These are phyloP conservation scores for Leptoteleia sp. DNA, from an alignment of 1,140 invertebrate genomes.

Conservation along the genomic window DNA sequence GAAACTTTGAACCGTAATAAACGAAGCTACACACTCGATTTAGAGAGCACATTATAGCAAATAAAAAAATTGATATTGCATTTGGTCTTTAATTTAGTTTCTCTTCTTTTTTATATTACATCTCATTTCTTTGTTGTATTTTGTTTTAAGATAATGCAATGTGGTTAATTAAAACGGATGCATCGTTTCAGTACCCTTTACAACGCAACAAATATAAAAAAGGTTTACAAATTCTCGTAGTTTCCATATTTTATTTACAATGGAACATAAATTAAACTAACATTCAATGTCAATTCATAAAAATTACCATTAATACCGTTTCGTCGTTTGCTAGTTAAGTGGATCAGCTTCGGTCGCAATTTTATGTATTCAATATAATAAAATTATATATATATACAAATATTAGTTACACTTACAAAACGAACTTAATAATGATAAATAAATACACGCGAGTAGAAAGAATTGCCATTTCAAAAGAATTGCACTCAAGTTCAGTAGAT, in stretches of 20 bases:
- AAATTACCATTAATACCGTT: constrained; percentile 9
- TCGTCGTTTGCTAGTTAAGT: constrained; percentile 1
- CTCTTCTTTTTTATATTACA: too few species aligned
- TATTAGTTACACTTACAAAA: constrained; percentile 17
- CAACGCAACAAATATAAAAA: too few species aligned
- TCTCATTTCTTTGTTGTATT: too few species aligned
- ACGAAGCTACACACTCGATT: constrained; percentile 41
- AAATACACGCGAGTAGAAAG: constrained; percentile 12
- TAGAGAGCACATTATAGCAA: constrained; percentile 56
- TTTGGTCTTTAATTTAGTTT: constrained; percentile 2
- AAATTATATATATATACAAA: constrained; percentile 45
- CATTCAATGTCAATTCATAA: constrained; percentile 1
- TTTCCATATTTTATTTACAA: constrained; percentile 45
- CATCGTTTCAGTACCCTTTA: too few species aligned
- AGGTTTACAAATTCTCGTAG: too few species aligned
- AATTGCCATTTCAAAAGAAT: constrained; percentile 23
- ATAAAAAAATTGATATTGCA: constrained; percentile 27
- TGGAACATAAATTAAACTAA: constrained; percentile 35
- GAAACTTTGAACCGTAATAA: constrained; percentile 64
- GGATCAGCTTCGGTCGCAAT: neutral
- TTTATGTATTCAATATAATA: constrained; percentile 1
- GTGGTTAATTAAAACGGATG: too few species aligned
- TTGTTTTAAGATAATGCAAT: too few species aligned
- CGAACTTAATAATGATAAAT: constrained; percentile 20
- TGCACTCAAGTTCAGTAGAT: constrained; percentile 43